Evolutionary conservation across 2,113 vertebrate genomes (phyloP).

Genomic region (Caracal caracal): DNA sequence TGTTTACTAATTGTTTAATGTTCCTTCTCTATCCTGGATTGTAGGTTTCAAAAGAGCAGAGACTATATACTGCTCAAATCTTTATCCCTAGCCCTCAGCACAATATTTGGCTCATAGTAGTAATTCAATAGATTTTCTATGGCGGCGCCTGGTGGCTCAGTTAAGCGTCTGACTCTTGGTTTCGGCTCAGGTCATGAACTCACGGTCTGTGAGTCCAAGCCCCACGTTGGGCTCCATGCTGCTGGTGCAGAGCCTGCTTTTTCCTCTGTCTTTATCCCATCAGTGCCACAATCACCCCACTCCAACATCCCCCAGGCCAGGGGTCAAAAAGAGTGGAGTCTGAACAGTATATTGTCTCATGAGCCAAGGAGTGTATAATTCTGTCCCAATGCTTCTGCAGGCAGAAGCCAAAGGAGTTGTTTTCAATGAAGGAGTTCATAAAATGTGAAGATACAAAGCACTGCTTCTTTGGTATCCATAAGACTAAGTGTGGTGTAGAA

Average conservation of each 20-base stretch:
- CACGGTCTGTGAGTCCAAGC: too few species aligned
- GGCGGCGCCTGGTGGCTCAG: too few species aligned
- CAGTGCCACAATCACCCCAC: neutral
- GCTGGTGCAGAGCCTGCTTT: neutral
- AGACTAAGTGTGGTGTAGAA: neutral
- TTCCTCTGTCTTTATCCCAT: neutral
- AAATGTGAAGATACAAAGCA: neutral
- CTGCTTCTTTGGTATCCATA: neutral
- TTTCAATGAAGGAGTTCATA: neutral
- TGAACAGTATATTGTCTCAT: neutral
- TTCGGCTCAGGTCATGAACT: too few species aligned
- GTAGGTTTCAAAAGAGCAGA: neutral
- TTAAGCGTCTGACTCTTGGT: too few species aligned
- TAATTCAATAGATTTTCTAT: neutral
- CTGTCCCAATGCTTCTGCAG: neutral
- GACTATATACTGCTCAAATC: neutral
- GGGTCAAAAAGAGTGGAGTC: neutral
- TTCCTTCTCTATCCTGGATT: neutral
- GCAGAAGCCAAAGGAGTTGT: neutral
- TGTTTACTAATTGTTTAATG: neutral
- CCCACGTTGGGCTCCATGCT: too few species aligned
- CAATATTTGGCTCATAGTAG: neutral
- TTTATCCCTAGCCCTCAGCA: neutral
- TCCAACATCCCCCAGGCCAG: neutral
- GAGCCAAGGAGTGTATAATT: neutral